Percentiles rank a stretch among this genome's conserved stretches.
Evolutionary conservation across 1,140 invertebrate genomes (phyloP).

Genomic region (Halictus rubicundus): DNA sequence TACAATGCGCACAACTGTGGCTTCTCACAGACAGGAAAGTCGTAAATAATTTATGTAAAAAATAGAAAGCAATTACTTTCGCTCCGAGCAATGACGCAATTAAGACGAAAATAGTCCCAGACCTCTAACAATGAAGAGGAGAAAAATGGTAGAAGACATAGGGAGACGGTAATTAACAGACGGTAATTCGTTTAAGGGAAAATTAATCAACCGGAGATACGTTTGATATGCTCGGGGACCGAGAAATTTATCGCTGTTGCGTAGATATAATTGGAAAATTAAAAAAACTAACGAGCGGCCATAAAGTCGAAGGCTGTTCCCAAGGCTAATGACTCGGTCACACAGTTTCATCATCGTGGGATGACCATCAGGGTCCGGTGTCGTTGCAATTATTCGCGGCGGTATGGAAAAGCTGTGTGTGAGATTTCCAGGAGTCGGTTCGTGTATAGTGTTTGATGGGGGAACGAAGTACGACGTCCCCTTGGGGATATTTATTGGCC

Average conservation of each 20-base stretch:
- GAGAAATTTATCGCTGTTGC: not conserved
- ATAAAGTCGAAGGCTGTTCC: not conserved
- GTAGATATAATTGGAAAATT: conserved; percentile 8
- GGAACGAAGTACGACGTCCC: not conserved
- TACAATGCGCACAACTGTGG: too few species aligned
- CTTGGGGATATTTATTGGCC: conserved; percentile 20
- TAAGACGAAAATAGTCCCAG: not conserved
- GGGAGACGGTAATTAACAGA: not conserved
- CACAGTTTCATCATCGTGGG: not conserved
- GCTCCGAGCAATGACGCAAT: not conserved
- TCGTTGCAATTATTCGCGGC: conserved; percentile 3
- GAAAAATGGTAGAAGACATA: not conserved
- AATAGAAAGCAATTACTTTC: not conserved
- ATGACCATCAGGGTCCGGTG: not conserved
- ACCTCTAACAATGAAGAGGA: not conserved
- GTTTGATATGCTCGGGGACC: not conserved
- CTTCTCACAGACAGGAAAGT: too few species aligned
- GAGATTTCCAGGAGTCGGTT: not conserved
- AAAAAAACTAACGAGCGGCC: not conserved
- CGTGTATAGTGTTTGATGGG: not conserved
- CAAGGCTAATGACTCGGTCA: not conserved
- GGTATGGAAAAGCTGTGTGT: not conserved
- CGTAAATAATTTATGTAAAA: not conserved
- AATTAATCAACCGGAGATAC: not conserved
- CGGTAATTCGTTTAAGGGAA: not conserved